Evolutionary conservation across 2,113 vertebrate genomes (phyloP).

Genomic region (Macrotis lagotis): DNA sequence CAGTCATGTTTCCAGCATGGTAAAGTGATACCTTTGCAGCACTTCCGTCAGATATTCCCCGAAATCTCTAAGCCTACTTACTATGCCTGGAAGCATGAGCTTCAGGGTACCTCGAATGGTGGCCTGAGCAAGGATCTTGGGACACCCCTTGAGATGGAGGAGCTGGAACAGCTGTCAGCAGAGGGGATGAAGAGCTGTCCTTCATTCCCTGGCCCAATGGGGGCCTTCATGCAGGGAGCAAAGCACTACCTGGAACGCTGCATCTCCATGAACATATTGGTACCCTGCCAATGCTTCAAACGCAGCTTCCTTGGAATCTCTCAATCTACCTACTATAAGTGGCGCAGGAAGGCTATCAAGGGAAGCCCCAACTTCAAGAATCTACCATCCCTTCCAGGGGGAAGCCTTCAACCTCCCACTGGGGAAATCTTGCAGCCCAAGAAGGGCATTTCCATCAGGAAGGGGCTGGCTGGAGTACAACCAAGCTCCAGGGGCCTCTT

Average conservation of each 20-base stretch:
- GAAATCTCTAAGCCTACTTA: constrained; percentile 96
- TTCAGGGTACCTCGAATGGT: constrained; percentile 77
- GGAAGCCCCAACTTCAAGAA: constrained; percentile 87
- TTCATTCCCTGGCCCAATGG: constrained; percentile 62
- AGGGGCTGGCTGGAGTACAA: constrained; percentile 32
- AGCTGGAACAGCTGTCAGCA: constrained; percentile 29
- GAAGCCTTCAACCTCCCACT: constrained; percentile 16
- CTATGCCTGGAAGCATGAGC: constrained; percentile 97
- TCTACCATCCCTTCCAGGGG: constrained; percentile 47
- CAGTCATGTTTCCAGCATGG: constrained; percentile 92
- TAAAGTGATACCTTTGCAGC: constrained; percentile 90
- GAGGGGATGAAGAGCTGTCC: constrained; percentile 46
- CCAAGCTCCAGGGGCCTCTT: constrained; percentile 44
- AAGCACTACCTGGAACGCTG: constrained; percentile 93
- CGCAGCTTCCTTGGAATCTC: constrained; percentile 95
- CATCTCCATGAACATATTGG: constrained; percentile 90
- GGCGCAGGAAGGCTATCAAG: constrained; percentile 94
- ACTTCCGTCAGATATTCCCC: constrained; percentile 93
- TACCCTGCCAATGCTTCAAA: constrained; percentile 95
- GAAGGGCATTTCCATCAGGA: constrained; percentile 36
- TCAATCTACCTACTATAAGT: constrained; percentile 97
- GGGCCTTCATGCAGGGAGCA: constrained; percentile 92
- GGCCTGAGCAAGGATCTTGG: constrained; percentile 6
- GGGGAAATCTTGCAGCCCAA: constrained; percentile 69
- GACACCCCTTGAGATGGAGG: constrained; percentile 6